Base-by-base conservation (phyloP, 2,797 vertebrate species). In the Gallirallus australis region DNA sequence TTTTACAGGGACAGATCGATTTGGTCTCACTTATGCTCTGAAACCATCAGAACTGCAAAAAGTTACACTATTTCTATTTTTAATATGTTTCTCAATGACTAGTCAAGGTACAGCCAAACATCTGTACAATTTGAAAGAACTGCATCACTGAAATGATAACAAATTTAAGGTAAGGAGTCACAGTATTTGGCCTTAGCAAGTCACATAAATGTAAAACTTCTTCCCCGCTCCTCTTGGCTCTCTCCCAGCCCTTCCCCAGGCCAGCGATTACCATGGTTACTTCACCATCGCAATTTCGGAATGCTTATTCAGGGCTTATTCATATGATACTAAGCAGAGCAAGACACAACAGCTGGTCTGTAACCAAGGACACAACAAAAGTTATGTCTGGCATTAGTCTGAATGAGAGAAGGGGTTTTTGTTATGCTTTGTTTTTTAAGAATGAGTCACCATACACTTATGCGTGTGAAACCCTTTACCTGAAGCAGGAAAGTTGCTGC, bases 291-390 rank as follows among this genome's bases (percentile, higher is more conserved):
- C 66, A 64, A 82, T 89, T 93, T n/a, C 89, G 95, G 97, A 97
- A 97, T 96, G 96, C 93, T 91, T 94, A 78, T 94, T 94, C 87
- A 81, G 85, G 69, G 37, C 76, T 95, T 97, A 97, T 95, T 97
- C 96, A 96, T 60, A 93, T 24, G 89, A 95, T 20, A 69, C 71
- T 54, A 85, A 96, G 82, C 95, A 96, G 95, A 94, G 72, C 73
- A 85, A 94, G 94, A 97, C 84, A 94, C 96, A 96, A 93, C 96
- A 97, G 95, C 94, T 96, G 95, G 87, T 97, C 90, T 96, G 86
- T 92, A 97, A 97, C 92, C 95, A 97, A 97, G 91, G 86, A 87
- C 86, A 94, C 86, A 90, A 40, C 27, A 95, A 87, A 97, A 96
- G 93, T 94, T 96, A 97, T 94, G 94, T 96, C 97, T 96, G 94